Evolutionary conservation across 2,888 invertebrate genomes (phyloP).

Genomic region (Euzophera pinguis): DNA sequence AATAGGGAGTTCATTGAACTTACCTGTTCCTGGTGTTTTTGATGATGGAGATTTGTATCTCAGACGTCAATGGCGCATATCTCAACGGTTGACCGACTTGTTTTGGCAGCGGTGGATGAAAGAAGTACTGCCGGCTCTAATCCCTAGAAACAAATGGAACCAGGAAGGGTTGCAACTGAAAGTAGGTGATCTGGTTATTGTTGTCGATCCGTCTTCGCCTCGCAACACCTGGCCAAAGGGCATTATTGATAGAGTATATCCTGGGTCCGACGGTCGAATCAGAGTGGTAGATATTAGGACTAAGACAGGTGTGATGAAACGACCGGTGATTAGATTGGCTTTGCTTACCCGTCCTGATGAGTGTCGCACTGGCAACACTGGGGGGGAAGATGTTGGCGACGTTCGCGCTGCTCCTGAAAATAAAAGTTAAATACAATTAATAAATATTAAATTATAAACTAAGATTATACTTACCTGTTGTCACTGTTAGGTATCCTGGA

Average conservation of each 20-base stretch:
- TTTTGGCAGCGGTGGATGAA: not conserved
- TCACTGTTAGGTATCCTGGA: not conserved
- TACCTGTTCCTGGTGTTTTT: not conserved
- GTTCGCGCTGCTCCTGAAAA: not conserved
- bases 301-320: not conserved
- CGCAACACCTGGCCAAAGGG: slow-evolving; percentile 14
- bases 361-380: not conserved
- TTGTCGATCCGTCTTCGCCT: slow-evolving; percentile 8
- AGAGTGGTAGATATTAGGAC: not conserved
- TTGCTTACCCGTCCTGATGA: not conserved
- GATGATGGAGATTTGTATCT: not conserved
- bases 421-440: not conserved
- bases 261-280: slow-evolving; percentile 1
- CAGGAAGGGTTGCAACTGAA: not conserved
- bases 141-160: not conserved
- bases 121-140: not conserved
- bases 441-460: too few species aligned
- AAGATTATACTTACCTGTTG: not conserved
- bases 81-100: not conserved
- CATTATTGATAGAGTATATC: not conserved
- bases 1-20: not conserved
- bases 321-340: not conserved
- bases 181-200: slow-evolving; percentile 14
- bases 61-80: not conserved
- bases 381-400: not conserved